Evolutionary conservation across 1,140 invertebrate genomes (phyloP), one percentile per base, ranked within the genome.

Genomic region (Drosophila ercepeae): DNA sequence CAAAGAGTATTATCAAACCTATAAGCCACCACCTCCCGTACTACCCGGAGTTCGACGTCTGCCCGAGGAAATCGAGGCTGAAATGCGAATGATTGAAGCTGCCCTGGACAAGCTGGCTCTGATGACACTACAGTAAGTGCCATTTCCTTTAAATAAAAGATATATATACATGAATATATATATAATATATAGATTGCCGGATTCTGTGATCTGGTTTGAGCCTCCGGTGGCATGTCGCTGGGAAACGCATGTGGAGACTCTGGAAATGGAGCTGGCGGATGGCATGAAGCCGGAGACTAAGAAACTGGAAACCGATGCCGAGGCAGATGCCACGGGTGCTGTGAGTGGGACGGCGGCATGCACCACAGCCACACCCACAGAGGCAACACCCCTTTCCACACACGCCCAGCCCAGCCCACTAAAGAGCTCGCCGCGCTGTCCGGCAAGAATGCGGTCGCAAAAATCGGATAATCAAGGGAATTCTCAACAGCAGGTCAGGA

Each of bases 161-260:
- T 6, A 14, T 14, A 3, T 23, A n/a, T 0, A 1, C 1, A 16
- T 7, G 1, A 11, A 32, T 11, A 32, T 32, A n/a, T 32, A 32
- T 29, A 2, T 29, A 1, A 1, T 32, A 32, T n/a, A 32, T 32
- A 91, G 89, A 39, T 91, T 97, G 14, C 95, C 96, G 0, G 93
- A 94, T 11, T 94, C 94, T 4, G 94, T 97, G 5, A 93, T 97
- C 54, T 97, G 96, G 95, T 94, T 96, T 29, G 96, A 97, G 77
- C 94, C 96, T 1, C 96, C 96, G 0, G 92, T 95, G 8, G 94
- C 96, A 3, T 96, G 95, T 11, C 94, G 95, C 57, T 97, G 96
- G 96, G 93, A 96, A 19, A 90, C 77, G 4, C 51, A 78, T 27
- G 61, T 79, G 8, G 91, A 91, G 55, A 91, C 86, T 1, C 32